These are phyloP conservation scores for Rhinogobius similis DNA, from an alignment of 2,113 vertebrate genomes.

Conservation along the genomic window DNA sequence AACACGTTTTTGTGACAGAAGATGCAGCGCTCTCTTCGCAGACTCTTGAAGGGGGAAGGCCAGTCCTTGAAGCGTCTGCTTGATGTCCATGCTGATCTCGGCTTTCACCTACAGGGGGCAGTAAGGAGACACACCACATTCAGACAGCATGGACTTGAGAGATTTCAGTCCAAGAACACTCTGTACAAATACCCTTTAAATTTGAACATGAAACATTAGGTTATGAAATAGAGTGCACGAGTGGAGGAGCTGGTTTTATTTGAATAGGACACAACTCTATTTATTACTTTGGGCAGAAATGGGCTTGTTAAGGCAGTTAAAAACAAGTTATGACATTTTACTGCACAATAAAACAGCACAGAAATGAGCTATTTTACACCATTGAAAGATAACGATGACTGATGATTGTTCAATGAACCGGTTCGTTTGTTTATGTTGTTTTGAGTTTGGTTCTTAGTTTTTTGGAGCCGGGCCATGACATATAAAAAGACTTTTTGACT, in stretches of 20 bases:
- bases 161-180: neutral
- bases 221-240: too few species aligned
- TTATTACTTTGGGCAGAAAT: neutral
- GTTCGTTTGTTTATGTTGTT: too few species aligned
- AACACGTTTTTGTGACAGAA: slow-evolving; percentile 85
- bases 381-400: neutral
- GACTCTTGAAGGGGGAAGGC: slow-evolving; percentile 89
- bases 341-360: neutral
- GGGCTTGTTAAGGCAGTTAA: too few species aligned
- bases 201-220: neutral
- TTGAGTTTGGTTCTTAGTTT: too few species aligned
- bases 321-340: neutral
- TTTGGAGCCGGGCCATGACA: too few species aligned
- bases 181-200: neutral
- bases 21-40: slow-evolving; percentile 86
- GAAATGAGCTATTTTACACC: neutral
- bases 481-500: too few species aligned
- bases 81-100: slow-evolving; percentile 92
- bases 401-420: too few species aligned
- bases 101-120: slow-evolving; percentile 86
- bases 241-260: too few species aligned
- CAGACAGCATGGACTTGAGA: neutral
- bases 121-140: slow-evolving; percentile 50
- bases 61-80: slow-evolving; percentile 93
- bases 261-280: too few species aligned